phyloP scores from a whole-genome alignment of 2,113 vertebrate genomes.

The Paedocypris sp. region DNA sequence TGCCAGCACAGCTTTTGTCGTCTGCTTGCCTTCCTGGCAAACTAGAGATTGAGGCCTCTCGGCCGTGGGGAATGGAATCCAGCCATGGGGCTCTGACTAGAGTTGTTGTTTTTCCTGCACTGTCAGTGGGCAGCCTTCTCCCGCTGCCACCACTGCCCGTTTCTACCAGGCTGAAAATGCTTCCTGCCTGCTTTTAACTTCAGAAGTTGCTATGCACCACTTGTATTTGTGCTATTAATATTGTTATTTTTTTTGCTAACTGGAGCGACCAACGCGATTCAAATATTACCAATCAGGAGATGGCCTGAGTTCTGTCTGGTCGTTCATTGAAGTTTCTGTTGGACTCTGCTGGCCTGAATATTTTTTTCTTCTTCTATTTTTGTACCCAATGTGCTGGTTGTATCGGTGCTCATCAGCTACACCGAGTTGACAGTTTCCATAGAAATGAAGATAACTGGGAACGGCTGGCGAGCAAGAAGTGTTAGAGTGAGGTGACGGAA shows the following conservation, averaged over 20 bases:
- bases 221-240: too few relatives aligned
- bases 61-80: conserved; percentile 25
- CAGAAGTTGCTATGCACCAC: too few relatives aligned
- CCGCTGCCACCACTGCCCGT: conserved; percentile 15
- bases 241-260: too few relatives aligned
- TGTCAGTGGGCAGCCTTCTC: conserved; percentile 26
- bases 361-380: conserved; percentile 31
- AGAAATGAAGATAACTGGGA: conserved; percentile 41
- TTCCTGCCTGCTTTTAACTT: not conserved
- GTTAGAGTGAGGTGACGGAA: not conserved
- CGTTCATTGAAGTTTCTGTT: too few relatives aligned
- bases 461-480: conserved; percentile 2
- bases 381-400: conserved; percentile 34
- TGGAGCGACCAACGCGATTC: too few relatives aligned
- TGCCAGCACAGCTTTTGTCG: not conserved
- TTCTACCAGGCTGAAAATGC: conserved; percentile 31
- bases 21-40: not conserved
- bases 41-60: not conserved
- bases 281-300: too few relatives aligned
- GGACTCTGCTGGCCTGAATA: not conserved
- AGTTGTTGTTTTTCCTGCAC: conserved; percentile 24
- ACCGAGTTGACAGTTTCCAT: conserved; percentile 35
- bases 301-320: too few relatives aligned
- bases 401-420: conserved; percentile 42
- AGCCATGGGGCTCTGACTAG: conserved; percentile 19